Conservation (phyloP, 2,888 invertebrate species). For the Cordilura impudica region DNA sequence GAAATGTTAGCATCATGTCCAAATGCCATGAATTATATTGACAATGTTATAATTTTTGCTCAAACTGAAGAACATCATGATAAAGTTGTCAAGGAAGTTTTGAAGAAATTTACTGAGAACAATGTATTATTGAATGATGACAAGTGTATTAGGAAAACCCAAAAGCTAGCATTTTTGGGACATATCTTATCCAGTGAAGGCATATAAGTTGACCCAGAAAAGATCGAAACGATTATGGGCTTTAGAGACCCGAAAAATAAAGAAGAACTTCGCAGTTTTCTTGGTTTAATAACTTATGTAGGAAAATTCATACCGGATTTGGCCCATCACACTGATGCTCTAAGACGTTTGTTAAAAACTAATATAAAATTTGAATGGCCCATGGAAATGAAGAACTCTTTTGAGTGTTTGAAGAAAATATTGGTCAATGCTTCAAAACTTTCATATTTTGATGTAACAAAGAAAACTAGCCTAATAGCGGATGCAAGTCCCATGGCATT, state of each 20-base stretch:
- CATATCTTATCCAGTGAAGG: constrained; percentile 64
- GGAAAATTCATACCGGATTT: constrained; percentile 68
- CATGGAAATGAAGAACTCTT: constrained; percentile 66
- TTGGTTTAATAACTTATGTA: constrained; percentile 71
- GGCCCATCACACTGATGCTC: constrained; percentile 65
- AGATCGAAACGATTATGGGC: constrained; percentile 62
- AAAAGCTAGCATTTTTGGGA: constrained; percentile 65
- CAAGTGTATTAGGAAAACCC: constrained; percentile 64
- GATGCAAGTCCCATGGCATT: constrained; percentile 72
- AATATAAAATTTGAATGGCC: constrained; percentile 67
- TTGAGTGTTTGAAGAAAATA: constrained; percentile 63
- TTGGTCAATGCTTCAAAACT: constrained; percentile 62
- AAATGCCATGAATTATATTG: constrained; percentile 66
- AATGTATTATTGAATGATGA: constrained; percentile 67
- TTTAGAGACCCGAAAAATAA: constrained; percentile 66
- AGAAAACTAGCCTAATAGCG: constrained; percentile 68
- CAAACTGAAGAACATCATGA: constrained; percentile 67
- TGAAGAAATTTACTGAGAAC: constrained; percentile 60
- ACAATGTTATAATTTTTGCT: constrained; percentile 65
- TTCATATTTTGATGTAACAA: constrained; percentile 68
- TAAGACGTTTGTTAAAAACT: constrained; percentile 68
- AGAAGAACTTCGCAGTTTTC: constrained; percentile 70
- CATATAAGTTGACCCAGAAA: constrained; percentile 62
- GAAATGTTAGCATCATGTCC: constrained; percentile 66
- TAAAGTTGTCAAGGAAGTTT: constrained; percentile 63